A percentile compares a stretch with the other conserved stretches of the same genome.
phyloP scores from a whole-genome alignment of 2,113 vertebrate genomes.

The Oxyruncus cristatus region DNA sequence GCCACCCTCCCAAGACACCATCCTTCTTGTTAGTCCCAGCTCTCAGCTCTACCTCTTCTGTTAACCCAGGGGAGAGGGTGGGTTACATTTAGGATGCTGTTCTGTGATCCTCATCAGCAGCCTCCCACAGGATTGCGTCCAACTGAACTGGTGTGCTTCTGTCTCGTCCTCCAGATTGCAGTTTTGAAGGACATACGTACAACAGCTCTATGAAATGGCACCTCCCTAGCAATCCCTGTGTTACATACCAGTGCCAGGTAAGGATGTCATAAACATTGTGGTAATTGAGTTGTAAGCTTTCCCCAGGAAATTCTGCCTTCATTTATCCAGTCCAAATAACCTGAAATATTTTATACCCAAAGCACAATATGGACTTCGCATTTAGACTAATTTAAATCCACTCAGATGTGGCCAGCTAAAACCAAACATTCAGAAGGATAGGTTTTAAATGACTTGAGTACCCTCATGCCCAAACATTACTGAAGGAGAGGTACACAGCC shows the following conservation, averaged over 20 bases:
- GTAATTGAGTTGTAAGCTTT: not conserved
- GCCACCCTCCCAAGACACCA: rapidly evolving
- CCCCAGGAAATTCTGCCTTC: not conserved
- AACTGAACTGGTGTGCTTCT: not conserved
- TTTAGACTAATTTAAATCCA: not conserved
- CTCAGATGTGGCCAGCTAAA: not conserved
- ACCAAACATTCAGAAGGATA: not conserved
- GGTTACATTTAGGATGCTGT: not conserved
- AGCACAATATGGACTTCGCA: not conserved
- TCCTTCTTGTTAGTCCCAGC: not conserved
- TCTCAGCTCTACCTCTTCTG: not conserved
- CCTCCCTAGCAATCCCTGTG: conserved; percentile 80
- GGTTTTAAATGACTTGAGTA: not conserved
- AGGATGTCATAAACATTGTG: not conserved
- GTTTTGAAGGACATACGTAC: conserved; percentile 82
- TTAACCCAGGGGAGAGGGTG: not conserved
- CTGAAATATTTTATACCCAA: not conserved
- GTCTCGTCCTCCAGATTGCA: conserved; percentile 78
- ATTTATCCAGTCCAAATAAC: conserved; percentile 20
- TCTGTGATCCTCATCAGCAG: not conserved
- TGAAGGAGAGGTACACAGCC: not conserved
- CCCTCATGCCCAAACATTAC: not conserved
- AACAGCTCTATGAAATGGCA: conserved; percentile 93
- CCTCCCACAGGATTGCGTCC: not conserved
- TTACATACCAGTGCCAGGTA: conserved; percentile 90